Evolutionary conservation across 2,888 invertebrate genomes (phyloP).

Genomic region (Sinodicranocentrus sp.): DNA sequence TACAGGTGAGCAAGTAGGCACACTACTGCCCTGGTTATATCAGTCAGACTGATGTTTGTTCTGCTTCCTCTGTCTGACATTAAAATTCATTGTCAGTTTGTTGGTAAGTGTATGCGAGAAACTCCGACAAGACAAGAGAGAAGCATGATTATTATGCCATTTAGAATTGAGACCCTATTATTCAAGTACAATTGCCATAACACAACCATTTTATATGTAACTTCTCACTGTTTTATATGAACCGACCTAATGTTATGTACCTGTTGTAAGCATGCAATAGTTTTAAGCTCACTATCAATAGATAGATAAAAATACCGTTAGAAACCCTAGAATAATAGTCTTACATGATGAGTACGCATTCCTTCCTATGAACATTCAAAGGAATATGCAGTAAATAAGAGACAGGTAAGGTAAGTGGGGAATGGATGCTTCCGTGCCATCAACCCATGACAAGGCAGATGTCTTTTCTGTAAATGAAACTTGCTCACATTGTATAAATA

Average conservation of each 20-base stretch:
- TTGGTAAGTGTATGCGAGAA: background rate
- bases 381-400: too few species aligned
- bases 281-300: slow-evolving; percentile 55
- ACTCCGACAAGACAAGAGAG: background rate
- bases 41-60: slow-evolving; percentile 16
- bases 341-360: too few species aligned
- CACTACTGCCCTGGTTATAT: slow-evolving; percentile 31
- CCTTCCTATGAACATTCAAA: too few species aligned
- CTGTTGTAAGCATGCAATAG: slow-evolving; percentile 10
- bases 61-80: slow-evolving; percentile 39
- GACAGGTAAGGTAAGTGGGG: too few species aligned
- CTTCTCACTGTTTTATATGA: background rate
- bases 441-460: too few species aligned
- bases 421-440: too few species aligned
- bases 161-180: background rate
- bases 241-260: background rate
- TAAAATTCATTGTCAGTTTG: slow-evolving; percentile 29
- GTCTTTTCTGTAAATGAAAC: too few species aligned
- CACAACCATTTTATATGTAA: background rate
- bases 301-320: slow-evolving; percentile 65
- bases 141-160: background rate
- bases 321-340: slow-evolving; percentile 15
- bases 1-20: slow-evolving; percentile 1
- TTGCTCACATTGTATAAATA: too few species aligned
- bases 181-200: background rate